Conservation (phyloP, 2,113 vertebrate species). For the Centropristis striata region DNA sequence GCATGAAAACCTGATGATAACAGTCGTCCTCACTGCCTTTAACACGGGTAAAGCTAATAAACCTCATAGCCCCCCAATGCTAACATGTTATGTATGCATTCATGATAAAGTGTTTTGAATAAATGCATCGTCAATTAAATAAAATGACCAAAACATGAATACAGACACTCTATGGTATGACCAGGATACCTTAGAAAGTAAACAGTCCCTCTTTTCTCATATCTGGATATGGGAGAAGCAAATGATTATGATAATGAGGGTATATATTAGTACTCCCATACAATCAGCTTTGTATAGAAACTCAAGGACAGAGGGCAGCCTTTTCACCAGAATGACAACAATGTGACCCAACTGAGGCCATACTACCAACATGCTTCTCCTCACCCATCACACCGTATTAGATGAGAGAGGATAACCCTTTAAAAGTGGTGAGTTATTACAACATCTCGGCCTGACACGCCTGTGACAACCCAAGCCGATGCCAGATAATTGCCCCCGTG, state of each 20-base stretch:
- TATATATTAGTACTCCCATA: conserved; percentile 10
- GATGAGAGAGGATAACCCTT: conserved; percentile 65
- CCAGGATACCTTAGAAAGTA: conserved; percentile 16
- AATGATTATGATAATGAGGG: conserved; percentile 1
- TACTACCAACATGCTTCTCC: conserved; percentile 15
- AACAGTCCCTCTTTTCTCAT: not conserved
- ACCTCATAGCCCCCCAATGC: no score
- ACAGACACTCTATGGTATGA: not conserved
- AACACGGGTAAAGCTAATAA: not conserved
- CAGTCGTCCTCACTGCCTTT: no score
- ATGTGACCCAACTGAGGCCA: conserved; percentile 49
- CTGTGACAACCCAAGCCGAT: conserved; percentile 79
- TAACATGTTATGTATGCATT: not conserved
- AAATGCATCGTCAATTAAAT: not conserved
- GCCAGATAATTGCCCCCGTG: conserved; percentile 84
- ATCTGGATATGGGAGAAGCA: conserved; percentile 8
- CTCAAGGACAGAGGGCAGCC: conserved; percentile 44
- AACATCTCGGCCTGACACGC: conserved; percentile 76
- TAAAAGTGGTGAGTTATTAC: conserved; percentile 81
- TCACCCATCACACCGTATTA: conserved; percentile 61
- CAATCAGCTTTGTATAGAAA: not conserved
- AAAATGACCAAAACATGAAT: conserved; percentile 4
- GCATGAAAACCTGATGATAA: no score
- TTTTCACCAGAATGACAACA: conserved; percentile 41
- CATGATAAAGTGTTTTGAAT: not conserved